Evolutionary conservation across 2,888 invertebrate genomes (phyloP), one percentile per base, ranked within the genome.

Genomic region (Gryllus longicercus): DNA sequence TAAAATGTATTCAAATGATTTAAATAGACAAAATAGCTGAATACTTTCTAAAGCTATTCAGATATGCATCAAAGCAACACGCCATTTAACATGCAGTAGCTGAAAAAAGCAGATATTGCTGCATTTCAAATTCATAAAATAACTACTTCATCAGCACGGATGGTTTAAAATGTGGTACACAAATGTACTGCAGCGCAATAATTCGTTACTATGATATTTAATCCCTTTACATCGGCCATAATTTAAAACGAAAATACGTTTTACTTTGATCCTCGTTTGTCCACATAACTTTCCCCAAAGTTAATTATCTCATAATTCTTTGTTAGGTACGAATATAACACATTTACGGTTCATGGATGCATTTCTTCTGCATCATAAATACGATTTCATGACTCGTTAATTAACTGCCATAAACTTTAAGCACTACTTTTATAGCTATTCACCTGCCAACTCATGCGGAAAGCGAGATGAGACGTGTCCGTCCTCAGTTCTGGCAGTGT

Each of bases 251-350:
- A 63, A 63, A 63, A 63, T 63, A 63, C n/a, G 63, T 18, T 63
- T 63, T n/a, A 63, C 63, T 63, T 63, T 63, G 63, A 63, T 63
- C 63, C 63, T 63, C 63, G 14, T 63, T 63, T n/a, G 63, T 18
- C 63, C 63, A 18, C 63, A n/a, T 63, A 63, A 63, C 63, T 18
- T 63, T 63, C n/a, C 63, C 16, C 14, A 63, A 63, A 14, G 63
- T n/a, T 63, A 63, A 63, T 63, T 63, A 63, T n/a, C 63, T n/a
- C 63, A 63, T 63, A 63, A 63, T 63, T 63, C 63, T 63, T 63
- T 63, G n/a, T 63, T 63, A 63, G 63, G n/a, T n/a, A n/a, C 16
- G n/a, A 18, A 63, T 14, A 63, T 63, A n/a, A 63, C 63, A 63
- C 63, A 63, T 63, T 63, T 63, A 63, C n/a, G n/a, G 63, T n/a